Conservation (phyloP, 1,140 invertebrate genomes). For the Idris sp. region DNA sequence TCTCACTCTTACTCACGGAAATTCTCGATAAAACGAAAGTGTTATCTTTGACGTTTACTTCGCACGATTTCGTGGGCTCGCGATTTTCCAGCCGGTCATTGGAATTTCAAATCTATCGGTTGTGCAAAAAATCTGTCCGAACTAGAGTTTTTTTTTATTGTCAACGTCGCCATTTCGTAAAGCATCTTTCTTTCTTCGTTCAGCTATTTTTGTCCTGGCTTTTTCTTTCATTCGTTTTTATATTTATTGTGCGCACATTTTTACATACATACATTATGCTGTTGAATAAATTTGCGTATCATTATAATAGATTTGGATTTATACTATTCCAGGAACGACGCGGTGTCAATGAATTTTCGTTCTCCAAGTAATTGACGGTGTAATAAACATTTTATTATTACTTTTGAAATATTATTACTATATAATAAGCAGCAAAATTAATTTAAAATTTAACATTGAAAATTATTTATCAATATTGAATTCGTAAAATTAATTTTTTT, state of each 20-base stretch:
- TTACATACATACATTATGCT: conserved; percentile 11
- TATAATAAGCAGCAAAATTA: too few species aligned
- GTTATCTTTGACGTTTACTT: neutral
- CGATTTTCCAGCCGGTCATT: neutral
- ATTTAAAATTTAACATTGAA: too few species aligned
- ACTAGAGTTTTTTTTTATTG: conserved; percentile 13
- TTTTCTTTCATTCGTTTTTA: conserved; percentile 4
- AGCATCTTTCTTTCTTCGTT: conserved; percentile 32
- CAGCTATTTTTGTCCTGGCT: conserved; percentile 11
- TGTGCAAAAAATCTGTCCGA: conserved; percentile 2
- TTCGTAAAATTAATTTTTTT: too few species aligned
- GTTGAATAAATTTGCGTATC: conserved; percentile 31
- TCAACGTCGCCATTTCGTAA: conserved; percentile 12
- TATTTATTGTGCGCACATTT: conserved; percentile 18
- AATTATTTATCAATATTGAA: too few species aligned
- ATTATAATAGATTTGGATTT: conserved; percentile 39
- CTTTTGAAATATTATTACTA: too few species aligned
- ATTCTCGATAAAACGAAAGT: neutral
- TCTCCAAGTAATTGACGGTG: neutral
- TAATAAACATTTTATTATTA: too few species aligned
- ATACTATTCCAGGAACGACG: conserved; percentile 26
- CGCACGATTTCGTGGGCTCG: neutral
- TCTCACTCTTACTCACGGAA: conserved; percentile 1
- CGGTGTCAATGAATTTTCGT: conserved; percentile 28
- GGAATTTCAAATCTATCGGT: conserved; percentile 13